These are phyloP conservation scores for Chloroceryle inda DNA, from an alignment of 2,797 vertebrate species.

Conservation along the genomic window DNA sequence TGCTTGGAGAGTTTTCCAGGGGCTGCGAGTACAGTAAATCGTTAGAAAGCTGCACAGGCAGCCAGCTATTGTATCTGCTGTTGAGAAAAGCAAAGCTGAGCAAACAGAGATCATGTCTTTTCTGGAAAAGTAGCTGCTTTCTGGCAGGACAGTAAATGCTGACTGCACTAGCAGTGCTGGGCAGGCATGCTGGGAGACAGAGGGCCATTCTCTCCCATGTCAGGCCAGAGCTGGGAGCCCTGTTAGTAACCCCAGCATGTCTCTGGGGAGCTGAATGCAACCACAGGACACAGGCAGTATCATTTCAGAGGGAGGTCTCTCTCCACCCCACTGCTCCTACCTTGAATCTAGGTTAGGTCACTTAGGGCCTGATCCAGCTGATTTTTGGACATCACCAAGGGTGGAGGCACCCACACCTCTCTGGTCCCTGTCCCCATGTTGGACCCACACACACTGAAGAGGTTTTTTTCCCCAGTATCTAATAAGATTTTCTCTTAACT, in stretches of 20 bases:
- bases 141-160: not conserved
- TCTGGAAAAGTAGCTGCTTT: conserved; percentile 20
- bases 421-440: not conserved
- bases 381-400: not conserved
- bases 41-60: not conserved
- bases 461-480: not conserved
- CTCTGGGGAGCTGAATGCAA: not conserved
- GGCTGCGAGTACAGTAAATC: not conserved
- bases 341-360: not conserved
- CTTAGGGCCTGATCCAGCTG: not conserved
- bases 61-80: not conserved
- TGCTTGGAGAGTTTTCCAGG: not conserved
- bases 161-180: not conserved
- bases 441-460: not conserved
- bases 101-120: not conserved
- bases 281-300: not conserved
- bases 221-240: not conserved
- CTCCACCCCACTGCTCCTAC: not conserved
- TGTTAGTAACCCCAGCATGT: not conserved
- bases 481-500: not conserved
- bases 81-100: conserved; percentile 24
- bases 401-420: not conserved
- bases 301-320: not conserved
- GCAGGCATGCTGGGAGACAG: not conserved
- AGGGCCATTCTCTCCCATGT: not conserved